phyloP scores from a whole-genome alignment of 2,797 vertebrate species.

The Epinephelus awoara region DNA sequence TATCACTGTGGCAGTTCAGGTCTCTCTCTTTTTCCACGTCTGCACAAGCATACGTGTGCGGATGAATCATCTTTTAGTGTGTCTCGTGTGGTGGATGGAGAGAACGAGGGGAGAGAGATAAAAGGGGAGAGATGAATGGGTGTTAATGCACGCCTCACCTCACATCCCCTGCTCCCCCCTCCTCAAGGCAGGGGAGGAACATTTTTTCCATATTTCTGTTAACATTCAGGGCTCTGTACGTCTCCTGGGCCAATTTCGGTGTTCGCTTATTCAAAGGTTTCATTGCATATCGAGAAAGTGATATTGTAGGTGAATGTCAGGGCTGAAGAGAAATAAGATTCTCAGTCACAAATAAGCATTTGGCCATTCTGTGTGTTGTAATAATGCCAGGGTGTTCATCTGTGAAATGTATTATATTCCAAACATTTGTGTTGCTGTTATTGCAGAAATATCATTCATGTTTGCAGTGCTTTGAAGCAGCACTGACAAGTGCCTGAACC shows the following conservation, averaged over 20 bases:
- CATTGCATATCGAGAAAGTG: slow-evolving; percentile 19
- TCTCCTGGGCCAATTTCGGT: slow-evolving; percentile 38
- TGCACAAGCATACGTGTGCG: slow-evolving; percentile 40
- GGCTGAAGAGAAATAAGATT: slow-evolving; percentile 20
- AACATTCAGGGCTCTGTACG: slow-evolving; percentile 47
- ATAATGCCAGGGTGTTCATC: neutral
- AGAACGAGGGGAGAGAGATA: slow-evolving; percentile 46
- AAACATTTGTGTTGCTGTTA: neutral
- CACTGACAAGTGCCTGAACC: slow-evolving; percentile 1
- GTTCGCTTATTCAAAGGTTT: slow-evolving; percentile 47
- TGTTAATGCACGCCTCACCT: slow-evolving; percentile 72
- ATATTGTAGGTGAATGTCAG: slow-evolving; percentile 14
- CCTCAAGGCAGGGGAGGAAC: slow-evolving; percentile 47
- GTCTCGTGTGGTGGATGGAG: slow-evolving; percentile 34
- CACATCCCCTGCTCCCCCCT: slow-evolving; percentile 57
- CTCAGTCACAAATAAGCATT: neutral
- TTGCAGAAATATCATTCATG: neutral
- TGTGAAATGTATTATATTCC: neutral
- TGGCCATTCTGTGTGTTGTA: neutral
- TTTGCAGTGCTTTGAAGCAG: slow-evolving; percentile 9
- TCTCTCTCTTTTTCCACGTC: slow-evolving; percentile 40
- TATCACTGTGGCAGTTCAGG: slow-evolving; percentile 8
- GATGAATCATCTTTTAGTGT: slow-evolving; percentile 54
- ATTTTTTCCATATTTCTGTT: slow-evolving; percentile 69
- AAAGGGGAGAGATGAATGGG: slow-evolving; percentile 70